Evolutionary conservation across 2,888 invertebrate species (phyloP).

Genomic region (Sepiola atlantica): DNA sequence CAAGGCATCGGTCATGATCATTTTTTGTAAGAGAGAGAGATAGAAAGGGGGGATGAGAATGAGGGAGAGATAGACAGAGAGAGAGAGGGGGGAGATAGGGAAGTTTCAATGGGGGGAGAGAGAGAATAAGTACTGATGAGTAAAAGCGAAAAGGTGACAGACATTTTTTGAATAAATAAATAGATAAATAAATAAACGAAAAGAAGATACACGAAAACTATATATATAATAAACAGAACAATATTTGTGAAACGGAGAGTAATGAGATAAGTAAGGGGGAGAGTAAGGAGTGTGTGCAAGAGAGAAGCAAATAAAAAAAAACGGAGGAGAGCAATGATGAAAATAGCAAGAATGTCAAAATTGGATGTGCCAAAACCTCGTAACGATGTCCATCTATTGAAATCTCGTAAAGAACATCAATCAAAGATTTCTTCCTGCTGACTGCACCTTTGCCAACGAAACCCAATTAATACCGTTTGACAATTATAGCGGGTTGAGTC

Average conservation of each 20-base stretch:
- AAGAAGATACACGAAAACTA: too few relatives aligned
- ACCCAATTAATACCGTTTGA: slow-evolving; percentile 32
- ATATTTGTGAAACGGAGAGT: too few relatives aligned
- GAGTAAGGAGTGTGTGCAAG: neutral
- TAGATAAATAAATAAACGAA: too few relatives aligned
- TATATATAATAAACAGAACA: too few relatives aligned
- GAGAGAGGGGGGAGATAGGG: neutral
- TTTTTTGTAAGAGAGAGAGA: too few relatives aligned
- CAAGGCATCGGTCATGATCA: neutral
- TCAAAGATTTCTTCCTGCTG: slow-evolving; percentile 32
- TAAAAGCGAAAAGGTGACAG: neutral
- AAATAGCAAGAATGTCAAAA: neutral
- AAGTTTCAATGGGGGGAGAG: neutral
- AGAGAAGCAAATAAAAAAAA: neutral
- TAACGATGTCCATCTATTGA: slow-evolving; percentile 19
- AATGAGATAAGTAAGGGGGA: neutral
- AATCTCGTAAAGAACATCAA: slow-evolving; percentile 22
- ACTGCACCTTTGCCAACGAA: neutral
- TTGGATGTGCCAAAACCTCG: neutral
- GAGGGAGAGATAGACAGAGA: neutral
- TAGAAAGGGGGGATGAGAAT: neutral
- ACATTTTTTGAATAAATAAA: too few relatives aligned
- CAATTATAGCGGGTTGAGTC: slow-evolving; percentile 20
- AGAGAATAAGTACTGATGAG: neutral
- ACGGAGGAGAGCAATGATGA: neutral